Evolutionary conservation across 2,113 vertebrate genomes (phyloP).

Genomic region (Carassius carassius): DNA sequence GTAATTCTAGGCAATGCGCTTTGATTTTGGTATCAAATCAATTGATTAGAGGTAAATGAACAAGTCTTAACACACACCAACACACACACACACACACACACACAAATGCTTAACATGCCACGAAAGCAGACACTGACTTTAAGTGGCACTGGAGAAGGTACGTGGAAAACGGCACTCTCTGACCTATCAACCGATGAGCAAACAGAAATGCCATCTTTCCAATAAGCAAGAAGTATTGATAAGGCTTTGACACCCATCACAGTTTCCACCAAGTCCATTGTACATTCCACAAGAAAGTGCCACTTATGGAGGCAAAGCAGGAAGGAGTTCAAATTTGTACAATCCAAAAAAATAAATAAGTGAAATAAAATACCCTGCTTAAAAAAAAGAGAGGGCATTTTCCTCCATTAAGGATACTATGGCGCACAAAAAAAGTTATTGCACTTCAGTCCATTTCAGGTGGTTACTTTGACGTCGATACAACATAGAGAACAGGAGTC

Average conservation of each 20-base stretch:
- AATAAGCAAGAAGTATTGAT: conserved; percentile 70
- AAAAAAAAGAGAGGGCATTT: conserved; percentile 30
- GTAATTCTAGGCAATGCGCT: conserved; percentile 37
- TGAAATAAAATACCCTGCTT: conserved; percentile 10
- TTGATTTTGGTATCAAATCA: conserved; percentile 46
- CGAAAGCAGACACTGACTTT: conserved; percentile 12
- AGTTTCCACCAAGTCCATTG: conserved; percentile 73
- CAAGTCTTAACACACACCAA: conserved; percentile 4
- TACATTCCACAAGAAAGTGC: conserved; percentile 70
- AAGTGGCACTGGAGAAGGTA: conserved; percentile 20
- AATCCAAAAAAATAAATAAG: conserved; percentile 57
- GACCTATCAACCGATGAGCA: not conserved
- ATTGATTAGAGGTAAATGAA: not conserved
- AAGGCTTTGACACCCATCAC: conserved; percentile 70
- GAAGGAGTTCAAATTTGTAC: conserved; percentile 67
- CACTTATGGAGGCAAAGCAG: conserved; percentile 68
- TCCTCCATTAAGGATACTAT: conserved; percentile 69
- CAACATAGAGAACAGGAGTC: conserved; percentile 65
- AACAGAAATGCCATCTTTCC: conserved; percentile 57
- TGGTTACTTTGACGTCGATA: conserved; percentile 69
- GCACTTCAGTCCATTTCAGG: conserved; percentile 75
- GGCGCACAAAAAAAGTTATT: conserved; percentile 76
- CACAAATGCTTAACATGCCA: conserved; percentile 31
- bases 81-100: conserved; percentile 7
- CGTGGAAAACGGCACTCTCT: conserved; percentile 19